Percentiles rank a stretch among this genome's conserved stretches.
phyloP scores from a whole-genome alignment of 2,113 vertebrate species.

The Corapipo altera region DNA sequence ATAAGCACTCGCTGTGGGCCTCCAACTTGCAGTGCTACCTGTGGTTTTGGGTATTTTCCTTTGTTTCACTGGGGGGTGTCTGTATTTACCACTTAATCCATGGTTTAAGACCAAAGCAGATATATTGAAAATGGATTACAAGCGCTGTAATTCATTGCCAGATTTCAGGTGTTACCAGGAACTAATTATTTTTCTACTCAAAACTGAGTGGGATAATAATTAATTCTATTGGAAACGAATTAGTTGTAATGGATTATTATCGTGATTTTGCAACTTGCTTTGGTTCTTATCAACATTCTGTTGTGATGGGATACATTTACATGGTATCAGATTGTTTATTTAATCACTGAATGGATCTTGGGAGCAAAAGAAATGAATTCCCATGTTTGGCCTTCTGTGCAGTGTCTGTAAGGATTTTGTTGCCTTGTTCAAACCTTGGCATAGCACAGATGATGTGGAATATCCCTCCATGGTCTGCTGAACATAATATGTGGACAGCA shows the following conservation, averaged over 20 bases:
- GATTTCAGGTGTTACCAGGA: background rate
- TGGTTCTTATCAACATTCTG: slow-evolving; percentile 15
- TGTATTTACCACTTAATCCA: background rate
- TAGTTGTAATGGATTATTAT: background rate
- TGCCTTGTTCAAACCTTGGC: slow-evolving; percentile 65
- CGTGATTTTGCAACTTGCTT: background rate
- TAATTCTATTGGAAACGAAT: background rate
- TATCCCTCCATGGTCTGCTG: slow-evolving; percentile 55
- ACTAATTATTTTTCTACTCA: background rate
- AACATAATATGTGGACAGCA: slow-evolving; percentile 49
- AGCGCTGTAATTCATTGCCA: background rate
- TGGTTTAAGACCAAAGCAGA: background rate
- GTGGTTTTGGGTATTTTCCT: background rate
- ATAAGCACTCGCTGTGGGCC: background rate
- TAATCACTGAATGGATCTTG: slow-evolving; percentile 39
- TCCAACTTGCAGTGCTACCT: background rate
- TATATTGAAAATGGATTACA: background rate
- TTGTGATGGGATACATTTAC: slow-evolving; percentile 5
- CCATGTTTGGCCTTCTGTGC: slow-evolving; percentile 39
- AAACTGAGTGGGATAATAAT: background rate
- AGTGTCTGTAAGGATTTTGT: slow-evolving; percentile 48
- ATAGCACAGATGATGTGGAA: slow-evolving; percentile 69
- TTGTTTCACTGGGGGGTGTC: background rate
- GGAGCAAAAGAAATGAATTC: slow-evolving; percentile 58
- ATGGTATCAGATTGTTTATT: slow-evolving; percentile 9